These are phyloP conservation scores for Eupithecia exiguata DNA, from an alignment of 2,888 invertebrate species.

Conservation along the genomic window DNA sequence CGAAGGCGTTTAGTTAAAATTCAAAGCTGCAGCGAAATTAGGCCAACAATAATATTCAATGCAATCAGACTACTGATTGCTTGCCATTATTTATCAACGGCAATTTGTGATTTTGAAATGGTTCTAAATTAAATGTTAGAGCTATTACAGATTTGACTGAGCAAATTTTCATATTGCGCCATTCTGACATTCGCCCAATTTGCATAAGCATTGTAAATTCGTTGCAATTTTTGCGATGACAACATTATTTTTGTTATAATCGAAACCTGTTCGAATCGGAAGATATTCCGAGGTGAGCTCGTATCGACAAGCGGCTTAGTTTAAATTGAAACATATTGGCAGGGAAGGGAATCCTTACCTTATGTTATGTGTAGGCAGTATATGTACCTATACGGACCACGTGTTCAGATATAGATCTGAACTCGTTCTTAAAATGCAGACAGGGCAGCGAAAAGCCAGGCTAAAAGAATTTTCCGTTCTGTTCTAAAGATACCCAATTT, in stretches of 20 bases:
- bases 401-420: conserved; percentile 59
- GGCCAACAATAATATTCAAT: conserved; percentile 31
- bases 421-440: conserved; percentile 30
- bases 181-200: conserved; percentile 10
- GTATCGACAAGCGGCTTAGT: conserved; percentile 81
- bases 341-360: conserved; percentile 70
- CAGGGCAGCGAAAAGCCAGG: background rate
- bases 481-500: background rate
- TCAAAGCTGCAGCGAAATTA: conserved; percentile 28
- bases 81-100: conserved; percentile 34
- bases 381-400: conserved; percentile 49
- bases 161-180: conserved; percentile 25
- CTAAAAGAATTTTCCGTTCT: background rate
- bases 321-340: conserved; percentile 82
- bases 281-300: conserved; percentile 68
- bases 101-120: conserved; percentile 29
- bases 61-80: conserved; percentile 37
- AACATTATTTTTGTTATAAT: conserved; percentile 62
- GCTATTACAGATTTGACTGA: conserved; percentile 18
- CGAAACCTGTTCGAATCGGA: conserved; percentile 66
- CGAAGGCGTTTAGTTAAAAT: conserved; percentile 22
- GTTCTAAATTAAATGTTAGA: conserved; percentile 30
- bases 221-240: conserved; percentile 37
- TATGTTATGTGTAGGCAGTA: conserved; percentile 50
- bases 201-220: conserved; percentile 18